Evolutionary conservation across 2,888 invertebrate species (phyloP), one percentile per base, ranked within the genome.

Genomic region (Sthenelais limicola): DNA sequence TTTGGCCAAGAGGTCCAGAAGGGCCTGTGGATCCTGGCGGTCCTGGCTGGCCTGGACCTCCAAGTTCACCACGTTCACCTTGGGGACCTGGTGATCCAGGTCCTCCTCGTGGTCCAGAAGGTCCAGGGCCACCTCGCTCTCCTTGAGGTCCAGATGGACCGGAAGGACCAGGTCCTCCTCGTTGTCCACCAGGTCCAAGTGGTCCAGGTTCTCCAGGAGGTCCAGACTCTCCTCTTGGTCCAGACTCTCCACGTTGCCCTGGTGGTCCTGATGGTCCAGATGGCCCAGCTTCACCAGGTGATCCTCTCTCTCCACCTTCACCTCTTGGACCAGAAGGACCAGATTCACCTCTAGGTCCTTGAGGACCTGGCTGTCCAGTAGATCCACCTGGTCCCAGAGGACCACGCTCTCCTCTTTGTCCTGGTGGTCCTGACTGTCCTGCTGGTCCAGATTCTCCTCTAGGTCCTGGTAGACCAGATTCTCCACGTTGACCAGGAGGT

Each of bases 401-500:
- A 24, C 71, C 66, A 47, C 35, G 30, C 48, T 71, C 47, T 62
- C 71, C 71, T 49, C n/a, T 7, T 4, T 15, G 18, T 30, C 71
- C 71, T 18, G 71, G 21, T n/a, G 58, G 24, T 38, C 71, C 71
- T 30, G 26, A 33, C 5, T 26, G 32, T 38, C 76, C 67, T 33
- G 51, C 52, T 66, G 43, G 67, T 47, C 56, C 71, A 30, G 30
- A 54, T 33, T 26, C 70, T 67, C 67, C 73, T 33, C 33, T 24
- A 18, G 35, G 3, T 62, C 71, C 71, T 62, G 73, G 70, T 83
- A 82, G 18, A 68, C 49, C 38, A 77, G 73, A 67, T 83, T 84
- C 35, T 9, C 68, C 68, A 24, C 48, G 30, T 21, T 28, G 56
- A 48, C 79, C 79, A 35, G 52, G 51, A n/a, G 35, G 21, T 12